Conservation (phyloP, 2,888 invertebrate genomes). For the Lithosia quadra region DNA sequence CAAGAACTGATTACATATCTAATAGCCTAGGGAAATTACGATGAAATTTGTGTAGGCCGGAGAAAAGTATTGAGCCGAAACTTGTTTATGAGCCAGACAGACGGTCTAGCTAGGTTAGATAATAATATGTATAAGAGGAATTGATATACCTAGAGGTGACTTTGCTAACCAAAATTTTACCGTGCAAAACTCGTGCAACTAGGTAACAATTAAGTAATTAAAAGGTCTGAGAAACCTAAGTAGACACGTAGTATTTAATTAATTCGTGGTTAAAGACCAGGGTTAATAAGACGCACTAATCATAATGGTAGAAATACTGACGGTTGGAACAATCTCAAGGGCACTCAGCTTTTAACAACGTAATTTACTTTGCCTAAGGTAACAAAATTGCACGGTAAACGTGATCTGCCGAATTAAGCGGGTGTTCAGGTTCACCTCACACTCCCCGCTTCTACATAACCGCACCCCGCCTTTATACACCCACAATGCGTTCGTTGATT, state of each 20-base stretch:
- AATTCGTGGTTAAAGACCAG: background rate
- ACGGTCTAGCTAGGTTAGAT: background rate
- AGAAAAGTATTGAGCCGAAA: background rate
- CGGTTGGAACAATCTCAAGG: conserved; percentile 10
- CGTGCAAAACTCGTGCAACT: background rate
- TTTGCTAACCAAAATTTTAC: background rate
- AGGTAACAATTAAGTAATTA: background rate
- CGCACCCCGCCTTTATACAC: conserved; percentile 20
- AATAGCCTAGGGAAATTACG: background rate
- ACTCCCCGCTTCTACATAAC: conserved; percentile 9
- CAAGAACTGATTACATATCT: background rate
- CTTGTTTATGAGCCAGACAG: background rate
- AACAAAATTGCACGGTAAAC: conserved; percentile 32
- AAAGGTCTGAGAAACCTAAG: background rate
- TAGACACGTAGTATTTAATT: background rate
- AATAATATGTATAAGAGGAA: no score
- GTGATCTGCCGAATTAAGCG: conserved; percentile 37
- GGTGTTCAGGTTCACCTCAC: conserved; percentile 44
- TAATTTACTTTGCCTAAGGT: conserved; percentile 20
- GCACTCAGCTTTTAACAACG: conserved; percentile 21
- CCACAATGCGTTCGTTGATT: conserved; percentile 27
- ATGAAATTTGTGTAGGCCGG: background rate
- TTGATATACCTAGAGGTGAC: background rate
- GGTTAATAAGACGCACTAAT: background rate
- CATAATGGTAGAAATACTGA: conserved; percentile 16